Base-by-base conservation (phyloP, 1,140 invertebrate species). In the Halictus rubicundus region DNA sequence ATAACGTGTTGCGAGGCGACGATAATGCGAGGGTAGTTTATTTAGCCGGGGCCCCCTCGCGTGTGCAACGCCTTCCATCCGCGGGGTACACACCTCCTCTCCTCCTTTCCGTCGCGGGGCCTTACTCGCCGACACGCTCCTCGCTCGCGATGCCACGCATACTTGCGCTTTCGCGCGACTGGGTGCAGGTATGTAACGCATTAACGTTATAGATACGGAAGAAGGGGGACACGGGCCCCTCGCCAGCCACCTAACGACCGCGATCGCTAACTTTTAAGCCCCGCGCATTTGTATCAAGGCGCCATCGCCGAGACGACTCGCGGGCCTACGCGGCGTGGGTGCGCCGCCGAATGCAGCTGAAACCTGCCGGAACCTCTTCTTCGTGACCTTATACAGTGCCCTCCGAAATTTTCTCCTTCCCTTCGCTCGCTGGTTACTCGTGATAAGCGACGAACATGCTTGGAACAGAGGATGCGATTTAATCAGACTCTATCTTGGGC, bases 141-240 rank as follows among this genome's bases (percentile, higher is more conserved):
- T 49, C 59, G 52, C 23, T 19, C 32, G 52, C 71, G 54, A 71
- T 68, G 57, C 69, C 68, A 14, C 57, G 82, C 68, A 77, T 81
- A 77, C 77, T 80, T 52, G 82, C 78, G 78, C 78, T 73, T 81
- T 81, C 68, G 68, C 68, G 65, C 68, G 54, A 46, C 54, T 42
- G 70, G 61, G 69, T 64, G 25, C 68, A 79, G 61, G 78, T 84
- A 83, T 86, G 86, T 85, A 88, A 79, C 85, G 83, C 87, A 87
- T 90, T 90, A 90, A 88, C 76, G 84, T 89, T 88, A 90, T 88
- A 90, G 86, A 90, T 90, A 89, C 83, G 82, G 63, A 54, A 54
- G 75, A 71, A 74, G 42, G 49, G 74, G 74, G 84, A 88, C 87
- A 88, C 77, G 80, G 83, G 59, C 64, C 71, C 52, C 66, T 83